A percentile compares a stretch with the other conserved stretches of the same genome.
These are phyloP conservation scores for Hoplodrina blanda DNA, from an alignment of 2,888 invertebrate genomes.

Conservation along the genomic window DNA sequence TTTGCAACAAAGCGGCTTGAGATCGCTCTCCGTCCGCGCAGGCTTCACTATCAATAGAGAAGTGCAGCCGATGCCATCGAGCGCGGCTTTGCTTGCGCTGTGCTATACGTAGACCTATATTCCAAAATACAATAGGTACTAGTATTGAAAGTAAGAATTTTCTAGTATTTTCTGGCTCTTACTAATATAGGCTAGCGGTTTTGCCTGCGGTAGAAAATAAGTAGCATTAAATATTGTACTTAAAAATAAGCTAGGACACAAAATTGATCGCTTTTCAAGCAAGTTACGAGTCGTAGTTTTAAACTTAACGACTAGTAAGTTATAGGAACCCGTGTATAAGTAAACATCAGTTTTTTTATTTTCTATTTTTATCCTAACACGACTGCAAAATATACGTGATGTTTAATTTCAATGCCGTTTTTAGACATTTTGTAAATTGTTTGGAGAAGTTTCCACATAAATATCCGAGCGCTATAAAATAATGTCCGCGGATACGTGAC, in stretches of 20 bases:
- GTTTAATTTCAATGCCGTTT: background rate
- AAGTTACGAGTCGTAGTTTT: no score
- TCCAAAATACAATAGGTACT: slow-evolving; percentile 26
- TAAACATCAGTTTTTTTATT: no score
- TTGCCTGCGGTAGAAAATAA: background rate
- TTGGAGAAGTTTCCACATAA: slow-evolving; percentile 10
- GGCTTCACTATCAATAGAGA: slow-evolving; percentile 30
- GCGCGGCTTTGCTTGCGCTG: slow-evolving; percentile 8
- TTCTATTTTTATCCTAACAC: no score
- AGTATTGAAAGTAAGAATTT: background rate
- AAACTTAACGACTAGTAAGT: no score
- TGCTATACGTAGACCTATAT: slow-evolving; percentile 20
- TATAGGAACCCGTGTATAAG: no score
- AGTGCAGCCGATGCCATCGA: slow-evolving; percentile 10
- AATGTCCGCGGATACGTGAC: slow-evolving; percentile 36
- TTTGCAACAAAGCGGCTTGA: slow-evolving; percentile 28
- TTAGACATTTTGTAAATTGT: slow-evolving; percentile 12
- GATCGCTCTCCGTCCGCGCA: background rate
- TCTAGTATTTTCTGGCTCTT: slow-evolving; percentile 3
- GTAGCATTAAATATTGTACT: background rate
- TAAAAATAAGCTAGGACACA: no score
- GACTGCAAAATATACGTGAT: background rate
- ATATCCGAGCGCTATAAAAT: slow-evolving; percentile 18
- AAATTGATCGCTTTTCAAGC: no score
- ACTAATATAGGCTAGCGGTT: background rate